Base-by-base conservation (phyloP, 2,113 vertebrate species). In the Panurus biarmicus region DNA sequence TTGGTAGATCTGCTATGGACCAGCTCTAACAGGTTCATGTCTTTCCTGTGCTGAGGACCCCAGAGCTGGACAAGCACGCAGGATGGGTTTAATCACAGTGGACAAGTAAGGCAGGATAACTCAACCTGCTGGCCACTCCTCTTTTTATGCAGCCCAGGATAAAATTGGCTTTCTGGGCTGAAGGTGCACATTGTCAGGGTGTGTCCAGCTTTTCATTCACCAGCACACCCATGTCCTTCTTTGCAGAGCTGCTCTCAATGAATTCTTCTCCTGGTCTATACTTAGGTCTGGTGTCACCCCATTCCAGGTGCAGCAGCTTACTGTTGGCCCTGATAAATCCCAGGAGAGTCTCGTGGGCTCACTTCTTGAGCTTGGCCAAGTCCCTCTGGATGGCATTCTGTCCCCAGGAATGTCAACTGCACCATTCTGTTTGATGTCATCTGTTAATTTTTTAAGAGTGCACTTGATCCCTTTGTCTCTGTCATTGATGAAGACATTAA, bases 211-310 rank as follows among this genome's bases (percentile, higher is more conserved):
- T 90, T 77, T 56, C 12, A 21, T 18, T 29, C 36, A 72, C 15
- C 17, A 23, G 7, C 42, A 51, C 0, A 0, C 14, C 5, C 4
- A 19, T 56, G 29, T 71, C 16, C 7, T 40, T 51, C 22, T 83
- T 40, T 7, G 7, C 33, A 69, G 31, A 20, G 11, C 29, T 73
- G 26, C 8, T 67, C 14, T 42, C 10, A 20, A 14, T 31, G 26
- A 20, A 5, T 73, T 78, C 12, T 38, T 42, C 25, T 26, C 9
- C 17, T 33, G 40, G 11, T 35, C 29, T 78, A 7, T 61, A 28
- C 25, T 61, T 36, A 7, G 28, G 11, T 12, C 3, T 4, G 18
- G 10, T 3, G 14, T 33, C 4, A 1, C 12, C 12, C 40, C 9
- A 7, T 5, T 21, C 13, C 21, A 33, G 18, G 4, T 35, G 31